Conservation (phyloP, 2,113 vertebrate genomes). For the Muntiacus muntjak region DNA sequence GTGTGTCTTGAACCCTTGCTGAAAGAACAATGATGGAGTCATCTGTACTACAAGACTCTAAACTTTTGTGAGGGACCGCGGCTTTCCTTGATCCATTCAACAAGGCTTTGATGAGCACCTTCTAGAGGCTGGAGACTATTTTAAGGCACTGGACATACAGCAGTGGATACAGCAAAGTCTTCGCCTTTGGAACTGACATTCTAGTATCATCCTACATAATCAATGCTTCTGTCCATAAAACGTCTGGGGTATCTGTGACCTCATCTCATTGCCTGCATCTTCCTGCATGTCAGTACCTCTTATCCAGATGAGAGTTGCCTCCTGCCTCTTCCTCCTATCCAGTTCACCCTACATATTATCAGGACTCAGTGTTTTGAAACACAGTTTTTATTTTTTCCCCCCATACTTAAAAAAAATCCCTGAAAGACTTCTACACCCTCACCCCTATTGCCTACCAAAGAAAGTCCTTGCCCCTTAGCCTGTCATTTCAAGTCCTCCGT, state of each 20-base stretch:
- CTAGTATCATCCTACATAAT: not conserved
- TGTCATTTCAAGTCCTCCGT: constrained; percentile 50
- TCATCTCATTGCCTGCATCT: not conserved
- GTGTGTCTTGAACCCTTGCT: not conserved
- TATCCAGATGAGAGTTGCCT: not conserved
- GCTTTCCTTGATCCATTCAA: not conserved
- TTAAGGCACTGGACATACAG: not conserved
- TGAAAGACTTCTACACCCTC: not conserved
- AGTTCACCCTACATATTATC: not conserved
- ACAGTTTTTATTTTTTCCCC: not conserved
- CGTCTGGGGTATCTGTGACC: not conserved
- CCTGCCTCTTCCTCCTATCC: not conserved
- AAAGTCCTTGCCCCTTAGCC: constrained; percentile 29
- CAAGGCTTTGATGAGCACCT: not conserved
- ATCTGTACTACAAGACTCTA: not conserved
- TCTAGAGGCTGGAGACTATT: not conserved
- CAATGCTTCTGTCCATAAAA: not conserved
- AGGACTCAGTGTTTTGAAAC: not conserved
- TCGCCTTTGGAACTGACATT: not conserved
- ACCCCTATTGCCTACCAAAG: constrained; percentile 45
- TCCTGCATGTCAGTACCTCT: not conserved
- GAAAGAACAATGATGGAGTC: not conserved
- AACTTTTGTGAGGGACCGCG: not conserved
- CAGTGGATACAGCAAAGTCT: not conserved
- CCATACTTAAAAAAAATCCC: not conserved